These are phyloP conservation scores for Torymus tubicola DNA, from an alignment of 2,888 invertebrate species.

Conservation along the genomic window DNA sequence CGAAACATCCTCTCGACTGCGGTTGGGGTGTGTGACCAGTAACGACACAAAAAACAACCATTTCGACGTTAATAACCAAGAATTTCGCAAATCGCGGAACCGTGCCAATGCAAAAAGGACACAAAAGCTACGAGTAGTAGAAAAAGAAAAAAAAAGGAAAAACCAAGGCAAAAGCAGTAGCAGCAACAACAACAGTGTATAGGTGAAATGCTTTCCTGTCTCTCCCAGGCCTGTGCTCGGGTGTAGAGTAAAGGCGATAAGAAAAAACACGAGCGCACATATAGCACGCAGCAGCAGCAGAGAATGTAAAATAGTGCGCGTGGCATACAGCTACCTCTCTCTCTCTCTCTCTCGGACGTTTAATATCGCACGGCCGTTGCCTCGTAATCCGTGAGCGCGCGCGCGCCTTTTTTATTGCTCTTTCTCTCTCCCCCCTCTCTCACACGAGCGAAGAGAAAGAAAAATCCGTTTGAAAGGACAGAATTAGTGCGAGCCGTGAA, in stretches of 20 bases:
- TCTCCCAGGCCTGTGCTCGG: not conserved
- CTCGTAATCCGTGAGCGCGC: slow-evolving; percentile 37
- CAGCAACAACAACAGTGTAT: no score
- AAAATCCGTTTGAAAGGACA: slow-evolving; percentile 54
- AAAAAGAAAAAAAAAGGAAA: not conserved
- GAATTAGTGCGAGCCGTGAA: slow-evolving; percentile 54
- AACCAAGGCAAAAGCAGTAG: not conserved
- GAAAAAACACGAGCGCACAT: slow-evolving; percentile 35
- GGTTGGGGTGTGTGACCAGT: no score
- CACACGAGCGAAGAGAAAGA: not conserved
- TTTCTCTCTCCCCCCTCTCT: not conserved
- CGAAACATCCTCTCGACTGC: no score
- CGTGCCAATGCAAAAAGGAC: slow-evolving; percentile 21
- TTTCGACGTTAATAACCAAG: slow-evolving; percentile 30
- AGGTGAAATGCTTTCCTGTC: no score
- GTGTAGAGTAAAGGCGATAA: slow-evolving; percentile 25
- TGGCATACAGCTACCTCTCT: not conserved
- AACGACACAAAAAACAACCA: not conserved
- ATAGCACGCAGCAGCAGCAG: not conserved
- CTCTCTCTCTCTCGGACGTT: slow-evolving; percentile 45
- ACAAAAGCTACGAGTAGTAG: slow-evolving; percentile 6
- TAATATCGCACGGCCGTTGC: slow-evolving; percentile 48
- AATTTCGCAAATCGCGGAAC: slow-evolving; percentile 32
- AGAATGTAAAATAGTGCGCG: slow-evolving; percentile 51
- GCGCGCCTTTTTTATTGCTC: slow-evolving; percentile 41